Evolutionary conservation across 2,113 vertebrate genomes (phyloP).

Genomic region (Halcyon malimbica): DNA sequence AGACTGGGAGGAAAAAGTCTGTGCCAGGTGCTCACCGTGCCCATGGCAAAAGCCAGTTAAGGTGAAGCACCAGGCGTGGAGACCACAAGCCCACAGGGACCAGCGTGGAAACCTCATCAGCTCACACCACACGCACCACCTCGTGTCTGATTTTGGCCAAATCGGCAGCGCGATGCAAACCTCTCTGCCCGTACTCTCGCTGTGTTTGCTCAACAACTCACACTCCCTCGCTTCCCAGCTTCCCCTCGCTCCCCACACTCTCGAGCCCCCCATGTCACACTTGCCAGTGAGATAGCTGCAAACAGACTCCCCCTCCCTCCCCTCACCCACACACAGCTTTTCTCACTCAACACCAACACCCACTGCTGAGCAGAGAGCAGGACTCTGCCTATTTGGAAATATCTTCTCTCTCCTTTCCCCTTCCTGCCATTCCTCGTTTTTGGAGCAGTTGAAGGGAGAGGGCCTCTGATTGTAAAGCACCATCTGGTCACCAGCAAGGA

Average conservation of each 20-base stretch:
- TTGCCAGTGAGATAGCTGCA: neutral
- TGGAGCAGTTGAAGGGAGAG: neutral
- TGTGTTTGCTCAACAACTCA: neutral
- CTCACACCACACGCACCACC: neutral
- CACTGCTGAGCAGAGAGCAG: neutral
- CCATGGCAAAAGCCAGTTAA: neutral
- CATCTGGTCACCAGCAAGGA: neutral
- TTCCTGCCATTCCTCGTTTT: neutral
- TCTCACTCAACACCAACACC: neutral
- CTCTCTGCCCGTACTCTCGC: neutral
- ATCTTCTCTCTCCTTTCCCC: neutral
- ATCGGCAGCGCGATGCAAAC: neutral
- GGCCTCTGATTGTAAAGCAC: neutral
- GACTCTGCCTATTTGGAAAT: neutral
- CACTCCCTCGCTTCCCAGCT: neutral
- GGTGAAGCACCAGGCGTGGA: neutral
- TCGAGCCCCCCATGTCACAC: neutral
- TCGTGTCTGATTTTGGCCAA: neutral
- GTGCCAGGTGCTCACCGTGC: neutral
- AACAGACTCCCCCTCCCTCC: neutral
- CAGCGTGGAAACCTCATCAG: neutral
- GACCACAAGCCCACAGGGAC: neutral
- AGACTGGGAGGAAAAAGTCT: neutral
- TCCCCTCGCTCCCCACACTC: neutral
- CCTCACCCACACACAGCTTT: neutral